phyloP scores from a whole-genome alignment of 2,888 invertebrate genomes.

The Blastobasis adustella region DNA sequence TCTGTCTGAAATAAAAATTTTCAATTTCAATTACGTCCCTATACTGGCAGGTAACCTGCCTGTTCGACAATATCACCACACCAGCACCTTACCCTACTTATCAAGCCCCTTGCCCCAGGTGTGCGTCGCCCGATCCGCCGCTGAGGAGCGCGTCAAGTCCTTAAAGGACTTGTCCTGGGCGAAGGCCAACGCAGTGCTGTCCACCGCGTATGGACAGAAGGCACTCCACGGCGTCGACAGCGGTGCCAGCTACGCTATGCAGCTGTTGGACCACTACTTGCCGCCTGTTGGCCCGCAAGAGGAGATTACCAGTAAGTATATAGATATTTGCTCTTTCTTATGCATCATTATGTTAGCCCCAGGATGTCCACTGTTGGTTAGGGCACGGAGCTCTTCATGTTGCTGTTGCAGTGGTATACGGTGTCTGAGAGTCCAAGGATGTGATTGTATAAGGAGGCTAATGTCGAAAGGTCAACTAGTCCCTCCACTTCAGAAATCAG shows the following conservation, averaged over 20 bases:
- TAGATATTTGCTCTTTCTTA: too few species aligned
- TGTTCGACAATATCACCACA: background rate
- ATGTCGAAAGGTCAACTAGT: too few species aligned
- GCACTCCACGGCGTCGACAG: constrained; percentile 80
- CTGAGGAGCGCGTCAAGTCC: constrained; percentile 76
- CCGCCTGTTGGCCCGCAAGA: constrained; percentile 70
- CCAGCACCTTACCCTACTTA: background rate
- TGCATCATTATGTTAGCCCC: too few species aligned
- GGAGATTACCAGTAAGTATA: constrained; percentile 54
- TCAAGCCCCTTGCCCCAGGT: constrained; percentile 36
- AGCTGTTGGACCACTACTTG: constrained; percentile 83
- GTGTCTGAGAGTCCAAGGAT: too few species aligned
- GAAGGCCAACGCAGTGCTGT: constrained; percentile 81
- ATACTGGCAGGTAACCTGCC: background rate
- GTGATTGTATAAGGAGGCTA: too few species aligned
- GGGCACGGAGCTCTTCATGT: too few species aligned
- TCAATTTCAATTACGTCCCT: too few species aligned
- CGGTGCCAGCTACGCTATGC: constrained; percentile 81
- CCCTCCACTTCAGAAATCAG: too few species aligned
- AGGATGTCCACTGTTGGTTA: too few species aligned
- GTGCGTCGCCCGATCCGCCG: constrained; percentile 58
- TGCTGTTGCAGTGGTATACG: too few species aligned
- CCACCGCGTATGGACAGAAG: constrained; percentile 80
- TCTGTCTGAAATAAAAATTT: too few species aligned
- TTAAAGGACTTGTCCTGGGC: constrained; percentile 82